Conservation (phyloP, 2,113 vertebrate genomes). For the Sander vitreus region DNA sequence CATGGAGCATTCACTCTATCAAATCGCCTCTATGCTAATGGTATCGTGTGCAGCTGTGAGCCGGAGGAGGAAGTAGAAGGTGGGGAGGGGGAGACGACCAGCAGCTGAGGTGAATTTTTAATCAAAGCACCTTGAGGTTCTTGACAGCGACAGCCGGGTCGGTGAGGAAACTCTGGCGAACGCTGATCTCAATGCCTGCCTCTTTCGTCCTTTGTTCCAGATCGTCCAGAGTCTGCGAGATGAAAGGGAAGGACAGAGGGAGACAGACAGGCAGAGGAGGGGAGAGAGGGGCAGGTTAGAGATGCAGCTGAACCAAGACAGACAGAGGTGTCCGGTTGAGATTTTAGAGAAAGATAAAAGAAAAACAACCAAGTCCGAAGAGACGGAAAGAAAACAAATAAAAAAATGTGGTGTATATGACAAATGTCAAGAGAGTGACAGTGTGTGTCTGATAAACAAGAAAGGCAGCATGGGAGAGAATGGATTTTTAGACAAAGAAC, state of each 20-base stretch:
- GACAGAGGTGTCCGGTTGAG: slow-evolving; percentile 38
- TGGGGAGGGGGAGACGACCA: slow-evolving; percentile 14
- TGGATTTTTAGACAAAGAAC: slow-evolving; percentile 49
- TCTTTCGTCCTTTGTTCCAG: slow-evolving; percentile 93
- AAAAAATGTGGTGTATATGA: slow-evolving; percentile 44
- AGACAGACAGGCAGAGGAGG: slow-evolving; percentile 7
- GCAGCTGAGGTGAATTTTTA: slow-evolving; percentile 79
- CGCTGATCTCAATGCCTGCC: slow-evolving; percentile 95
- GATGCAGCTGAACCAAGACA: slow-evolving; percentile 38
- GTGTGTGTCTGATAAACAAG: slow-evolving; percentile 29
- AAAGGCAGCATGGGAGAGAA: slow-evolving; percentile 17
- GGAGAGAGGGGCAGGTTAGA: slow-evolving; percentile 29
- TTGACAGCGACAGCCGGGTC: slow-evolving; percentile 94
- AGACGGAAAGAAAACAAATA: not conserved
- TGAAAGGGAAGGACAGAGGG: slow-evolving; percentile 58
- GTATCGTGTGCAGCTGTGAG: slow-evolving; percentile 64
- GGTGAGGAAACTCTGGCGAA: slow-evolving; percentile 96
- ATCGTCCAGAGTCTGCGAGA: slow-evolving; percentile 92
- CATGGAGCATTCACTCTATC: slow-evolving; percentile 67
- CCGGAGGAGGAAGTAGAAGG: slow-evolving; percentile 25
- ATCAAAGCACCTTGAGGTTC: slow-evolving; percentile 93
- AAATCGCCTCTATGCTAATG: slow-evolving; percentile 74
- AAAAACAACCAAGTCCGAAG: slow-evolving; percentile 9
- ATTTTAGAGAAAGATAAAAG: slow-evolving; percentile 42
- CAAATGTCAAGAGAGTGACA: slow-evolving; percentile 31